Evolutionary conservation across 2,888 invertebrate species (phyloP), one percentile per base, ranked within the genome.

Genomic region (Strigamia maritima): DNA sequence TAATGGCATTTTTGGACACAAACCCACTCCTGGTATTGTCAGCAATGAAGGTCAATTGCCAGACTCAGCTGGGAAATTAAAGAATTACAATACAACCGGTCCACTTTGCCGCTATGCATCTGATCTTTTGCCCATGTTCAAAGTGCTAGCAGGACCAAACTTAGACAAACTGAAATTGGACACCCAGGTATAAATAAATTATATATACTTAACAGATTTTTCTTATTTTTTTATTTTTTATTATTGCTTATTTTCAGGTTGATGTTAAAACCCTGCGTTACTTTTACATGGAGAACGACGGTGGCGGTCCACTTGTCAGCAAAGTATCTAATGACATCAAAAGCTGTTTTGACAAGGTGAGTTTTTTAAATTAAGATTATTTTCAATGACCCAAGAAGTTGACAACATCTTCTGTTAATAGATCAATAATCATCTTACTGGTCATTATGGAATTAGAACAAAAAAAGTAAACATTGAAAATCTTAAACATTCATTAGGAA

Each of bases 61-160:
- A 0, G 86, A 88, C 0, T 88, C 90, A 0, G 91, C 92, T 1
- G 90, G 91, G 19, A 89, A 90, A 77, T 89, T 88, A n/a, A 88
- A 90, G 2, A 91, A 93, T 0, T 95, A 97, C 91, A 92, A 95
- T 0, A 90, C 90, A 22, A 91, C 91, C 0, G 97, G 97, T 0
- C 97, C 97, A 1, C 92, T 98, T 90, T 93, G 93, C 82, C 90
- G 95, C 82, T 92, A 92, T 84, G 94, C 96, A 0, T 90, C 90
- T 80, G 98, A 98, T 86, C 86, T 98, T 80, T 88, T 91, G 79
- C 94, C 95, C 0, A 87, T 94, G 83, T 86, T 95, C 35, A 92
- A 91, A 85, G 89, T 94, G 31, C 88, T 94, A 81, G 88, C 84
- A 22, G 85, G 84, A n/a, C 81, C 80, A n/a, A 81, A 82, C 54